Evolutionary conservation across 2,113 vertebrate genomes (phyloP).

Genomic region (Sapayoa aenigma): DNA sequence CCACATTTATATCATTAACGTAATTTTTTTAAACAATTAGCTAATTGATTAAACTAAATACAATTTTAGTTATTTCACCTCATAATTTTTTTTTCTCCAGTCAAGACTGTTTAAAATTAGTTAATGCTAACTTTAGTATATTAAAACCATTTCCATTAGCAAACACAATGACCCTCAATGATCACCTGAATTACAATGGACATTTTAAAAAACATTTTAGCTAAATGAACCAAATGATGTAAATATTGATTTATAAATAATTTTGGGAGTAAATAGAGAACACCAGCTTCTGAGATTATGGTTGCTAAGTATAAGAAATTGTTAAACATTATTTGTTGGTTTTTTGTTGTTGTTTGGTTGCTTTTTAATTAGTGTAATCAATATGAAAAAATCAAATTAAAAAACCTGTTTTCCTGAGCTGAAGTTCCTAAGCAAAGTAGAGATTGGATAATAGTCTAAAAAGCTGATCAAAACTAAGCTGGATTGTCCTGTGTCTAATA

Average conservation of each 20-base stretch:
- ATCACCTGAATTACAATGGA: neutral
- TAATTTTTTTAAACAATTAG: neutral
- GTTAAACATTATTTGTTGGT: neutral
- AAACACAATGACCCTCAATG: neutral
- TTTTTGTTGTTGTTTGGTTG: neutral
- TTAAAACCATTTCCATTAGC: neutral
- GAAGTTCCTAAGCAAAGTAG: neutral
- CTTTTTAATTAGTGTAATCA: neutral
- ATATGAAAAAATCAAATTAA: neutral
- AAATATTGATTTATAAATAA: neutral
- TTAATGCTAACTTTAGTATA: neutral
- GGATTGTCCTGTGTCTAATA: neutral
- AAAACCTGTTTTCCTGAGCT: neutral
- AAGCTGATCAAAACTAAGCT: neutral
- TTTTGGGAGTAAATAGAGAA: neutral
- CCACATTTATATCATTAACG: neutral
- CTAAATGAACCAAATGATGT: neutral
- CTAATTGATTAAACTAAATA: neutral
- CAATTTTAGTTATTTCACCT: neutral
- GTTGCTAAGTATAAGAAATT: neutral
- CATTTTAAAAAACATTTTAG: neutral
- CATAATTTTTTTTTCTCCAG: neutral
- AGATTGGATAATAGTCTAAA: neutral
- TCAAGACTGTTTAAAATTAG: neutral
- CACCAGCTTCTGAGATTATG: neutral